These are phyloP conservation scores for Muscicapa adusta DNA, from an alignment of 2,113 vertebrate species.

Conservation along the genomic window DNA sequence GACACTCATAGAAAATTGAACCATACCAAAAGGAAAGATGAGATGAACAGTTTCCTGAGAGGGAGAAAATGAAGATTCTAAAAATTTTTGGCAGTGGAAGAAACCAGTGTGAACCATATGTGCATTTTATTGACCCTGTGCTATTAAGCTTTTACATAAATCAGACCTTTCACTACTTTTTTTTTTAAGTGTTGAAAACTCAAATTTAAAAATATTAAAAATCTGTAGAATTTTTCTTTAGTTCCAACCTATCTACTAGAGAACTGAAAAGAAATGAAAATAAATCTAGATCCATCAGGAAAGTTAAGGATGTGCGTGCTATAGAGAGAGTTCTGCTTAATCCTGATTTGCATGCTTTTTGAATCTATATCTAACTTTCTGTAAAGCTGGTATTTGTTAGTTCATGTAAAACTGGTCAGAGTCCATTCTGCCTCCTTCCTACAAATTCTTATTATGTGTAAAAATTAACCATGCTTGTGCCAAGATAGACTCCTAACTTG, in stretches of 20 bases:
- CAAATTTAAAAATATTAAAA: background rate
- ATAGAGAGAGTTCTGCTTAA: background rate
- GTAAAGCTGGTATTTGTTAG: background rate
- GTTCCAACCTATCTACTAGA: background rate
- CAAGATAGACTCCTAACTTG: background rate
- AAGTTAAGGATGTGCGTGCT: background rate
- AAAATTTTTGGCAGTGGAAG: background rate
- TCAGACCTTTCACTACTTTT: background rate
- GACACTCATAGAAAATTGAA: background rate
- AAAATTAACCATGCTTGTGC: background rate
- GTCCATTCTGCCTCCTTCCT: background rate
- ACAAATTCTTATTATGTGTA: background rate
- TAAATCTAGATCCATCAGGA: background rate
- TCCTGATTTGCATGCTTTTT: background rate
- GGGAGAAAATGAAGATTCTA: background rate
- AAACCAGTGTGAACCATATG: background rate
- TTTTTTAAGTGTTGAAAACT: background rate
- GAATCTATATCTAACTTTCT: background rate
- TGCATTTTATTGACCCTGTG: accelerated
- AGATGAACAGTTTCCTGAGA: background rate
- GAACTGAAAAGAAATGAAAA: background rate
- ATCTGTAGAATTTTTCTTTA: background rate
- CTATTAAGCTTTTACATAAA: background rate
- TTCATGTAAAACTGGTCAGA: background rate
- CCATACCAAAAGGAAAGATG: background rate